A percentile compares a stretch with the other conserved stretches of the same genome.
These are phyloP conservation scores for Oscheius sp. DNA, from an alignment of 2,888 invertebrate genomes.

Conservation along the genomic window DNA sequence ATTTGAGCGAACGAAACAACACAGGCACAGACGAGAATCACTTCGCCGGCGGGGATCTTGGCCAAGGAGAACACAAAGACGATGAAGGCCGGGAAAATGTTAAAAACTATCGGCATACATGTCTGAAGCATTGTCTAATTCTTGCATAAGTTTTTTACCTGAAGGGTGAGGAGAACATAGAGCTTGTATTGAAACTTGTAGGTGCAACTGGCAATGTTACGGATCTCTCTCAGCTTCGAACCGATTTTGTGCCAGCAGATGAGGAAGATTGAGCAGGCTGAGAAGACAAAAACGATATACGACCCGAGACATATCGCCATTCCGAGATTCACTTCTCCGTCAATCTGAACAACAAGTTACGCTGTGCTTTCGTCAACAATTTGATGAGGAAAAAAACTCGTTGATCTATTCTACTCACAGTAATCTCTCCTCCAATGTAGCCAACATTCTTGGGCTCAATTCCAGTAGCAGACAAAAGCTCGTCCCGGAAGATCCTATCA, in stretches of 20 bases:
- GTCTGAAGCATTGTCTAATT: conserved; percentile 1
- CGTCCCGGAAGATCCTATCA: neutral
- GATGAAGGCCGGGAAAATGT: neutral
- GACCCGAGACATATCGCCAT: neutral
- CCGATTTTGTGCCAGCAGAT: conserved; percentile 23
- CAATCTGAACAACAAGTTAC: neutral
- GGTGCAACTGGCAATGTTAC: neutral
- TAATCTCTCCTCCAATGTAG: conserved; percentile 14
- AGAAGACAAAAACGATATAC: neutral
- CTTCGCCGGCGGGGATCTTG: neutral
- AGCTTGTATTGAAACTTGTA: conserved; percentile 17
- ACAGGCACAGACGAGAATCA: neutral
- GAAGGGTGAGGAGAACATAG: conserved; percentile 11
- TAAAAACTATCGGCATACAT: neutral
- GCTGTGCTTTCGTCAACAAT: neutral
- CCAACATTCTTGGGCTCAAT: neutral
- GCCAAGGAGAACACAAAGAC: neutral
- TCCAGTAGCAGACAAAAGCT: neutral
- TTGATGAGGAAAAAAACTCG: neutral
- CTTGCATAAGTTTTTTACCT: neutral
- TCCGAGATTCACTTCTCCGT: neutral
- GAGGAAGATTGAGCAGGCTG: neutral
- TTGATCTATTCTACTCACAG: neutral
- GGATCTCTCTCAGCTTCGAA: conserved; percentile 1
- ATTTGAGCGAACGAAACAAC: conserved; percentile 17